These are phyloP conservation scores for Eleginops maclovinus DNA, from an alignment of 2,113 vertebrate genomes.

Conservation along the genomic window DNA sequence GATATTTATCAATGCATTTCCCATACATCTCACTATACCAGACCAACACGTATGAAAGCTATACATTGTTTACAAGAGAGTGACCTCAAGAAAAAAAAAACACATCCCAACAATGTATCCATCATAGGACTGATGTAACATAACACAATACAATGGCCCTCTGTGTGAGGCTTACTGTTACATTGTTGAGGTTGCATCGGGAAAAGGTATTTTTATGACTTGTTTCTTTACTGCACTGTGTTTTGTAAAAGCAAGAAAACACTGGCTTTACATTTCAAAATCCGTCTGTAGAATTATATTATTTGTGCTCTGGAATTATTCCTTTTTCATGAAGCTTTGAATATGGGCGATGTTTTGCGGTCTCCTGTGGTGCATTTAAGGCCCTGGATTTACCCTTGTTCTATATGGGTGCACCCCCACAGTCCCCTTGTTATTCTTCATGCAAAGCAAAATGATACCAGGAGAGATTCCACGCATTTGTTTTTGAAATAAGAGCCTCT, in stretches of 20 bases:
- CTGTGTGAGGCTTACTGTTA: not conserved
- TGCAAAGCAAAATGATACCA: constrained; percentile 5
- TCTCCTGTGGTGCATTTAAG: constrained; percentile 22
- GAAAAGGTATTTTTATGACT: not conserved
- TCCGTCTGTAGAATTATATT: not conserved
- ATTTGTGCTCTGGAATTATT: not conserved
- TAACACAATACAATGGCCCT: not conserved
- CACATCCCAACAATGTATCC: constrained; percentile 3
- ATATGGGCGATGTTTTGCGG: not conserved
- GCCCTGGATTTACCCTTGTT: not conserved
- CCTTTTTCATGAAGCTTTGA: not conserved
- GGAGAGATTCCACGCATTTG: not conserved
- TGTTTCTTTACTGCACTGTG: not conserved
- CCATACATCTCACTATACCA: no score
- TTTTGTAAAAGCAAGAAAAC: not conserved
- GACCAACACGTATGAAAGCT: constrained; percentile 3
- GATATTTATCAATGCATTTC: not conserved
- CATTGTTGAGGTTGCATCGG: not conserved
- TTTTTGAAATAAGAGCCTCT: not conserved
- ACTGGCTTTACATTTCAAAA: not conserved
- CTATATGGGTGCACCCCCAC: constrained; percentile 7
- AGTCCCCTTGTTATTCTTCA: constrained; percentile 13
- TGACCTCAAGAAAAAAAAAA: not conserved
- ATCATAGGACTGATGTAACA: not conserved
- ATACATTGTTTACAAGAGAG: constrained; percentile 8